Evolutionary conservation across 1,140 invertebrate species (phyloP), one percentile per base, ranked within the genome.

Genomic region (roundworm (Caenorhabditis elegans)): DNA sequence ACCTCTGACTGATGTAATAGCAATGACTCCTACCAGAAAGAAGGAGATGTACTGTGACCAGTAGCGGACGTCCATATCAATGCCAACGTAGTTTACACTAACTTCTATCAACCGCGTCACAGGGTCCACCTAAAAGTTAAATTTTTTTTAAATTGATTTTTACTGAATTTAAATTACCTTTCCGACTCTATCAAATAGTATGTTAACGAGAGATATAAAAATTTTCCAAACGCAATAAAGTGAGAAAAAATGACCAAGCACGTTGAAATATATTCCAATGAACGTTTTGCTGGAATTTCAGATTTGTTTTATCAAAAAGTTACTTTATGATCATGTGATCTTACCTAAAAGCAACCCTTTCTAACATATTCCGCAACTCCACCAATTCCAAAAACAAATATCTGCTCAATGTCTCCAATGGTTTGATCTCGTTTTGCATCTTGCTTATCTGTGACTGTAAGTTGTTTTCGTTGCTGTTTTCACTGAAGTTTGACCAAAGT

Each of bases 1-100:
- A 78, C 34, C 76, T 86, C 98, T 91, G 78, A 99, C 98, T 1
- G 97, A 99, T 19, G 98, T 99, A 1, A 99, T 93, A 8, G 98
- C 97, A 84, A 99, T 99, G 86, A 97, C 97, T 5, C 98, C 98
- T 19, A 99, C 94, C 0, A 99, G 92, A 86, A 96, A 93, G 91
- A 99, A 99, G 0, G 97, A 98, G 76, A 99, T 94, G 88, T 99
- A 96, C 90, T 99, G 98, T 3, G 96, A 98, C 97, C 97, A 99
- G 91, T 98, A 98, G 47, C 93, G 90, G n/a, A 98, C 95, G 91
- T 99, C 96, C 86, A 99, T 95, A 87, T 96, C 93, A 86, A 98
- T 93, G 34, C 96, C 96, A 86, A 99, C 94, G 94, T 96, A 98
- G 88, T 97, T 94, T 0, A 99, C 95, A 8, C 95, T 95, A 76